These are phyloP conservation scores for Myopa testacea DNA, from an alignment of 2,888 invertebrate genomes.

Conservation along the genomic window DNA sequence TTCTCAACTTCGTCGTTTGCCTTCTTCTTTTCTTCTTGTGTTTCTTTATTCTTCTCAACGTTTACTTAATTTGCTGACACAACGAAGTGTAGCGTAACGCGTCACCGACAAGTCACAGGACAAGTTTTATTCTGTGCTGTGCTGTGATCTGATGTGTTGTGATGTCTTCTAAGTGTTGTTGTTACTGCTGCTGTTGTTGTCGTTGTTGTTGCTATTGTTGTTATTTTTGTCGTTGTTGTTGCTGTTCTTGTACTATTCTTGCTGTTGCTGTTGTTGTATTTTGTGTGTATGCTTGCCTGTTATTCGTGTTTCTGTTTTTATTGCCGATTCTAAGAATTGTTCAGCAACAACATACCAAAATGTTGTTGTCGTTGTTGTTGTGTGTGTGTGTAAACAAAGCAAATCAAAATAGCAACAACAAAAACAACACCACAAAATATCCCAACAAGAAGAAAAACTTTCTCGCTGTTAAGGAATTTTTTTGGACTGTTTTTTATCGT, in stretches of 20 bases:
- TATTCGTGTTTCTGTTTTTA: not conserved
- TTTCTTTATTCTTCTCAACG: no score
- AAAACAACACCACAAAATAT: not conserved
- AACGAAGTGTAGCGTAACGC: no score
- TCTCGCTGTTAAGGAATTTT: not conserved
- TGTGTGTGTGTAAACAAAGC: not conserved
- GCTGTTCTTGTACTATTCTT: no score
- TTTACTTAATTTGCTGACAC: no score
- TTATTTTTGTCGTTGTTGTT: not conserved
- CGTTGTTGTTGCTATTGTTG: not conserved
- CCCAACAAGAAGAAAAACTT: not conserved
- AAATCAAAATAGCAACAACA: not conserved
- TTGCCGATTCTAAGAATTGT: not conserved
- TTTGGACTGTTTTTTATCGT: not conserved
- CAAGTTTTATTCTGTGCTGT: no score
- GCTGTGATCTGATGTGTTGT: not conserved
- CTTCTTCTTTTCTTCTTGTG: not conserved
- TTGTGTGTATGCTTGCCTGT: not conserved
- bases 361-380: not conserved
- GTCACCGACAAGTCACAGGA: no score
- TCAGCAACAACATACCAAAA: not conserved
- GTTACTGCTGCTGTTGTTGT: not conserved
- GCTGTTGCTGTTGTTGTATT: not conserved
- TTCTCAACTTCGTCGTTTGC: not conserved
- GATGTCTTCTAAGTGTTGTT: not conserved